These are phyloP conservation scores for Siderastrea radians DNA, from an alignment of 92 coral and sea anemone genomes.

Conservation along the genomic window DNA sequence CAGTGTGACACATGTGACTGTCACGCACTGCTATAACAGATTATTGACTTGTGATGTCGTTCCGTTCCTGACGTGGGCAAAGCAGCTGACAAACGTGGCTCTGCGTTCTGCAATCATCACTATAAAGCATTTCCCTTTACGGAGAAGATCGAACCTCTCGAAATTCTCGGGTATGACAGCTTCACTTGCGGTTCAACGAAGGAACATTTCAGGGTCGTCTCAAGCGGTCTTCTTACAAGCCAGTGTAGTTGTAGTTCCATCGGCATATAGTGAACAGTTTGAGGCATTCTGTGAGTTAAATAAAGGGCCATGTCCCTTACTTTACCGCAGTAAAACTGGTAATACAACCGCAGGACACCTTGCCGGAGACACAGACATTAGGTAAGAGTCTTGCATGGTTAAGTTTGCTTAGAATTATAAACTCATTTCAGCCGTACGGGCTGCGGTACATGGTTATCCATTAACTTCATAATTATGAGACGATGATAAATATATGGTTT, in stretches of 20 bases:
- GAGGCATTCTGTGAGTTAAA: background rate
- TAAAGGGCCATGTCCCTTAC: too few species aligned
- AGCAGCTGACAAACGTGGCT: background rate
- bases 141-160: background rate
- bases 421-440: too few species aligned
- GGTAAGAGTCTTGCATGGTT: too few species aligned
- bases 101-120: background rate
- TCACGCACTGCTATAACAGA: background rate
- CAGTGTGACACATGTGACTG: background rate
- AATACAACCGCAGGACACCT: too few species aligned
- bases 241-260: slow-evolving; percentile 70
- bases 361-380: too few species aligned
- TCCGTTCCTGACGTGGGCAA: background rate
- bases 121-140: background rate
- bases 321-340: too few species aligned
- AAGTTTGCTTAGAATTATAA: too few species aligned
- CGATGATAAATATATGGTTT: too few species aligned
- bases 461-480: too few species aligned
- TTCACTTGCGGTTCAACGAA: background rate
- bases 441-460: too few species aligned
- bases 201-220: background rate
- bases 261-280: slow-evolving; percentile 62
- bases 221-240: slow-evolving; percentile 62
- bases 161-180: background rate
- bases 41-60: too few species aligned